A percentile compares a stretch with the other conserved stretches of the same genome.
Evolutionary conservation across 2,888 invertebrate species (phyloP).

Genomic region (Molorchus minor): DNA sequence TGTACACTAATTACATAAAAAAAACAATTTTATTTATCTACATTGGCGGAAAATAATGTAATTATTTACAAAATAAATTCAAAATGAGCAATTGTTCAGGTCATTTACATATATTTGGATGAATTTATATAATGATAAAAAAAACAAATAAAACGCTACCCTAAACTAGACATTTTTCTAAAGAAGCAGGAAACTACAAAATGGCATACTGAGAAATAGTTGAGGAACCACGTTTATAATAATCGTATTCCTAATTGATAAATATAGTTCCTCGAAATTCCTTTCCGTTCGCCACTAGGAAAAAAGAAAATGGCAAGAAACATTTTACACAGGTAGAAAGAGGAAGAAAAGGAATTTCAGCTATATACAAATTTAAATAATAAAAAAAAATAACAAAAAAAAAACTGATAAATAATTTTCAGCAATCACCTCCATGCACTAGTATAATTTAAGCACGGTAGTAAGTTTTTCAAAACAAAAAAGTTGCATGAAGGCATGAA

Average conservation of each 20-base stretch:
- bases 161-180: slow-evolving; percentile 44
- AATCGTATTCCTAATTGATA: slow-evolving; percentile 37
- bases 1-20: slow-evolving; percentile 45
- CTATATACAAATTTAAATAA: slow-evolving; percentile 54
- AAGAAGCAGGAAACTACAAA: slow-evolving; percentile 35
- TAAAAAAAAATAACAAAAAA: slow-evolving; percentile 46
- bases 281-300: not conserved
- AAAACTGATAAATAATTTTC: slow-evolving; percentile 50
- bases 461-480: slow-evolving; percentile 14
- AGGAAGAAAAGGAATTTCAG: slow-evolving; percentile 24
- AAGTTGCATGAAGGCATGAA: slow-evolving; percentile 19
- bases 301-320: slow-evolving; percentile 38
- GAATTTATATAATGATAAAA: slow-evolving; percentile 34
- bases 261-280: slow-evolving; percentile 18
- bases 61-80: slow-evolving; percentile 23
- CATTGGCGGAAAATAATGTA: slow-evolving; percentile 28
- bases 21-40: slow-evolving; percentile 40
- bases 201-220: slow-evolving; percentile 22
- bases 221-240: slow-evolving; percentile 9
- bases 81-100: slow-evolving; percentile 57
- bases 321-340: slow-evolving; percentile 19
- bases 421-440: slow-evolving; percentile 19
- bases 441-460: slow-evolving; percentile 2
- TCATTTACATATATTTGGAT: slow-evolving; percentile 50
- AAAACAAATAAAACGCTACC: slow-evolving; percentile 20